phyloP scores from a whole-genome alignment of 2,113 vertebrate species.

The Stegastes partitus region DNA sequence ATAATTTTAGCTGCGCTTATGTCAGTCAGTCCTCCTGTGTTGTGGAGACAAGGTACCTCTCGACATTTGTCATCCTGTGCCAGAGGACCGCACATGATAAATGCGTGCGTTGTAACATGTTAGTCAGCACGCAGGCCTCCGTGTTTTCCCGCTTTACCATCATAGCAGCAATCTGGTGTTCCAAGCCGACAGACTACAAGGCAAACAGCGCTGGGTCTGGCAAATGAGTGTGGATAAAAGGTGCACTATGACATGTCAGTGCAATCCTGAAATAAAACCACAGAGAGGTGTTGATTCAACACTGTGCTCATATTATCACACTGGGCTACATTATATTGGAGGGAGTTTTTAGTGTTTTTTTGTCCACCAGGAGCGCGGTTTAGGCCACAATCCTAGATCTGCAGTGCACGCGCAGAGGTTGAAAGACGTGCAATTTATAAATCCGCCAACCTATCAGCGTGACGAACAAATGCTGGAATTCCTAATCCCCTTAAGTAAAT shows the following conservation, averaged over 20 bases:
- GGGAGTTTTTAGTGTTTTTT: background rate
- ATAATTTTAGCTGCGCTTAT: constrained; percentile 62
- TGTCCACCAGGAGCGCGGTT: background rate
- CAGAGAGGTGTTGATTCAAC: background rate
- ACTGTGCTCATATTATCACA: background rate
- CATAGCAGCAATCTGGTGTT: background rate
- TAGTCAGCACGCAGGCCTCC: constrained; percentile 29
- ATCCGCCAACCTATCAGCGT: constrained; percentile 43
- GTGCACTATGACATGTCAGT: too few species aligned
- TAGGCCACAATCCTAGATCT: background rate
- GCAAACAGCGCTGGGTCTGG: background rate
- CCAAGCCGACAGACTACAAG: background rate
- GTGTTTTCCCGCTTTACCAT: background rate
- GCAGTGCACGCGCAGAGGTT: constrained; percentile 10
- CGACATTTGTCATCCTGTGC: constrained; percentile 31
- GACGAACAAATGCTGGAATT: constrained; percentile 41
- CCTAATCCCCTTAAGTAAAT: constrained; percentile 55
- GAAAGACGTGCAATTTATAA: constrained; percentile 30
- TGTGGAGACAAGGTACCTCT: constrained; percentile 22
- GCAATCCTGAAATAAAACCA: too few species aligned
- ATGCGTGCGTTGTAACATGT: constrained; percentile 25
- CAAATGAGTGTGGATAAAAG: background rate
- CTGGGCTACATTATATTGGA: background rate
- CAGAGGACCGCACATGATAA: constrained; percentile 12
- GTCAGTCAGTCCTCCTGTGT: constrained; percentile 33